Evolutionary conservation across 2,113 vertebrate genomes (phyloP).

Genomic region (Corynorhinus townsendii): DNA sequence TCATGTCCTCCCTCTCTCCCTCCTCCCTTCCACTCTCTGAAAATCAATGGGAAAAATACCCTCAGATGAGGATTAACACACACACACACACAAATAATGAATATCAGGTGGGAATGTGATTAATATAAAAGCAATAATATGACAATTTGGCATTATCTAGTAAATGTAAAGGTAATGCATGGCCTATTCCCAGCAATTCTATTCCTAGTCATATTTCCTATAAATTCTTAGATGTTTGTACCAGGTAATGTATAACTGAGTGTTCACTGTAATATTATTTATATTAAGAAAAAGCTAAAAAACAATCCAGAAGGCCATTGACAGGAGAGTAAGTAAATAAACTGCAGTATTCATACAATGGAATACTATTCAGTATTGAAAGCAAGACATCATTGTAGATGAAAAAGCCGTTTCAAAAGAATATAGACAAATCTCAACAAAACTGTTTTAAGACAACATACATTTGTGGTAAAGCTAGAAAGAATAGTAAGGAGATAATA

Average conservation of each 20-base stretch:
- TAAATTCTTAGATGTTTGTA: neutral
- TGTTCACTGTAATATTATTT: neutral
- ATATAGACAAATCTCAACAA: neutral
- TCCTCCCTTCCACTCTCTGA: too few species aligned
- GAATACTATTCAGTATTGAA: neutral
- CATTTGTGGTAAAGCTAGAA: neutral
- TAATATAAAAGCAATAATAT: neutral
- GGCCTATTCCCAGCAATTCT: neutral
- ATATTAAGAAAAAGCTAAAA: neutral
- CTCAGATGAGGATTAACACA: neutral
- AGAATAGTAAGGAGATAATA: neutral
- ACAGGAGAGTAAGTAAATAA: neutral
- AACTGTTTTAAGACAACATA: neutral
- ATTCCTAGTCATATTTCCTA: neutral
- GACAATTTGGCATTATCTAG: neutral
- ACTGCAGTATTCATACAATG: neutral
- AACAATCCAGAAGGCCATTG: neutral
- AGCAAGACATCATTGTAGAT: neutral
- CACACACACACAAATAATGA: neutral
- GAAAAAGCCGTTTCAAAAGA: neutral
- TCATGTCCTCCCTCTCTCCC: too few species aligned
- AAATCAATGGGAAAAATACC: too few species aligned
- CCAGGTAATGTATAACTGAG: neutral
- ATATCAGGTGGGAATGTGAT: neutral
- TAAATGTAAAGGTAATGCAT: neutral